Evolutionary conservation across 2,888 invertebrate species (phyloP).

Genomic region (Meteorus cinctellus): DNA sequence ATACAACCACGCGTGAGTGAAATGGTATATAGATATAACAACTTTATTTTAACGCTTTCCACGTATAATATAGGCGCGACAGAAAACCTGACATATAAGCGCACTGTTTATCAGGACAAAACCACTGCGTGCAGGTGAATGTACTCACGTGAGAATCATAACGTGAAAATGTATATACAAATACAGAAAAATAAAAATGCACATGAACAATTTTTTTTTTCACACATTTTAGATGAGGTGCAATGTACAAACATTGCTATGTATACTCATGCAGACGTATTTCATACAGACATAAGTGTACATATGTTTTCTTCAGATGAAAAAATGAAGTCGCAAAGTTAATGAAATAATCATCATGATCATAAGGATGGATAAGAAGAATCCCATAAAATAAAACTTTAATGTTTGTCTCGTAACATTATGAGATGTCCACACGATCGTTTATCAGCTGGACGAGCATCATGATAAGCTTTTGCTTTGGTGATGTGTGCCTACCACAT

Average conservation of each 20-base stretch:
- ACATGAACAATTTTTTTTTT: background rate
- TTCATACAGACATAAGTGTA: background rate
- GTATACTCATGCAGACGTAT: background rate
- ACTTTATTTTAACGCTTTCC: conserved; percentile 54
- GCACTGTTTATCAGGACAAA: conserved; percentile 26
- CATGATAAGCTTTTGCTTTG: conserved; percentile 41
- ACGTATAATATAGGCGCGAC: conserved; percentile 22
- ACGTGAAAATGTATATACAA: conserved; percentile 15
- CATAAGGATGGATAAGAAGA: conserved; percentile 32
- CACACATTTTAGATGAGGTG: conserved; percentile 13
- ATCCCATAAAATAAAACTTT: conserved; percentile 22
- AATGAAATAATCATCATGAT: conserved; percentile 38
- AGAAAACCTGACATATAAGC: conserved; percentile 12
- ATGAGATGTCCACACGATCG: conserved; percentile 32
- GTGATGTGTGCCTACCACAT: conserved; percentile 20
- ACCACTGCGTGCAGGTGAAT: conserved; percentile 16
- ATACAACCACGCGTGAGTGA: background rate
- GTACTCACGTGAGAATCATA: conserved; percentile 15
- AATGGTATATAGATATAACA: conserved; percentile 46
- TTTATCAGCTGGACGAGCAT: conserved; percentile 49
- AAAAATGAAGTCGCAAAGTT: conserved; percentile 17
- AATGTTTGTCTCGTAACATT: conserved; percentile 29
- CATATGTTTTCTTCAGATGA: background rate
- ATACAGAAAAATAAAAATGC: conserved; percentile 6
- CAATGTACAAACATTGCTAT: background rate